Conservation (phyloP, 2,888 invertebrate genomes). For the Archips crataeganus region DNA sequence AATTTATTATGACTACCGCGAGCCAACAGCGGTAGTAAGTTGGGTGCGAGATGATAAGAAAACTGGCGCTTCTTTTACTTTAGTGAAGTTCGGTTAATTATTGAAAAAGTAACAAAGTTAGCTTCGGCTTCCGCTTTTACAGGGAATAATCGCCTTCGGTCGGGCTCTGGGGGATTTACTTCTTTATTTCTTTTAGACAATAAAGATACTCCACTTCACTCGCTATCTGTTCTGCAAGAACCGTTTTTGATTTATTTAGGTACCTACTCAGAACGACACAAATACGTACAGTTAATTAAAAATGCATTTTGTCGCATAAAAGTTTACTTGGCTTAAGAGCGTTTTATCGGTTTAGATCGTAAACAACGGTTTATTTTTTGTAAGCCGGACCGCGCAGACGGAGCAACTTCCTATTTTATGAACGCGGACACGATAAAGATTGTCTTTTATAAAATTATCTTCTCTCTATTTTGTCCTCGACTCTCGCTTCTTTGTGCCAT, state of each 20-base stretch:
- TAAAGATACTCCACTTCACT: slow-evolving; percentile 29
- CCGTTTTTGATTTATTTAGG: neutral
- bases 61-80: slow-evolving; percentile 21
- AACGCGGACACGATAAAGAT: slow-evolving; percentile 33
- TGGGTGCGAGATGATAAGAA: slow-evolving; percentile 12
- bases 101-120: slow-evolving; percentile 39
- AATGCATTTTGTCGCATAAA: neutral
- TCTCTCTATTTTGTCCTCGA: slow-evolving; percentile 45
- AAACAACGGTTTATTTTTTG: slow-evolving; percentile 16
- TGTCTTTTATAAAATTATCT: slow-evolving; percentile 38
- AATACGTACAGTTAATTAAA: slow-evolving; percentile 1
- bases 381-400: slow-evolving; percentile 11
- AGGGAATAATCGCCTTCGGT: slow-evolving; percentile 37
- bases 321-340: neutral
- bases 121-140: slow-evolving; percentile 34
- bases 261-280: neutral
- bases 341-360: slow-evolving; percentile 4
- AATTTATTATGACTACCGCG: slow-evolving; percentile 7
- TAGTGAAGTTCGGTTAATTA: slow-evolving; percentile 34
- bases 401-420: slow-evolving; percentile 31
- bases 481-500: slow-evolving; percentile 49
- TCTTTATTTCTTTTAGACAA: slow-evolving; percentile 33
- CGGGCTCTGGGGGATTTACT: slow-evolving; percentile 34
- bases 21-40: slow-evolving; percentile 4
- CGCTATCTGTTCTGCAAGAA: slow-evolving; percentile 13